These are phyloP conservation scores for Catharus fuscescens DNA, from an alignment of 2,113 vertebrate species.

Conservation along the genomic window DNA sequence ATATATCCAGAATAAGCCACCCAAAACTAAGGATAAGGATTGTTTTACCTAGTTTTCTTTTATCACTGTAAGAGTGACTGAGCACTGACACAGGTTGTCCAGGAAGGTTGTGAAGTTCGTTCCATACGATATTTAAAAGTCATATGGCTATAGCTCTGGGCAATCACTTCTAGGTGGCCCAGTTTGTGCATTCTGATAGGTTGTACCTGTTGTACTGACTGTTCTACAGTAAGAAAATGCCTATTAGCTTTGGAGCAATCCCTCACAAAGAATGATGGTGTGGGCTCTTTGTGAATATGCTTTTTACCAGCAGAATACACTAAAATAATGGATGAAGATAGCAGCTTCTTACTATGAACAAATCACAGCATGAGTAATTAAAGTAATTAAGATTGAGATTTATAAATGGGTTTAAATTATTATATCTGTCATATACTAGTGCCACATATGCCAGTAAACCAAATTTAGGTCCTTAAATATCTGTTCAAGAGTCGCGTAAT, in stretches of 20 bases:
- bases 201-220: neutral
- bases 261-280: neutral
- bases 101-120: neutral
- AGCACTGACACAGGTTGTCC: neutral
- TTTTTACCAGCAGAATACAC: neutral
- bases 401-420: neutral
- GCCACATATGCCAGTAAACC: neutral
- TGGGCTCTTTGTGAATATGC: neutral
- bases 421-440: neutral
- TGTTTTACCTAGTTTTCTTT: neutral
- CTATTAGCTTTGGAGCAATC: neutral
- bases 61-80: neutral
- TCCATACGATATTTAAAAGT: neutral
- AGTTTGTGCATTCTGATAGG: neutral
- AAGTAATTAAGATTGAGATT: neutral
- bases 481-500: neutral
- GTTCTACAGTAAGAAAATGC: neutral
- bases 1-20: neutral
- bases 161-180: rapidly evolving
- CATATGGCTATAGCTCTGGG: neutral
- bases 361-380: neutral
- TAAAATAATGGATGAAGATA: neutral
- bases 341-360: neutral
- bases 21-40: neutral
- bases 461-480: neutral